Percentiles rank a stretch among this genome's conserved stretches.
Evolutionary conservation across 2,113 vertebrate species (phyloP).

Genomic region (Chlamydotis undulata): DNA sequence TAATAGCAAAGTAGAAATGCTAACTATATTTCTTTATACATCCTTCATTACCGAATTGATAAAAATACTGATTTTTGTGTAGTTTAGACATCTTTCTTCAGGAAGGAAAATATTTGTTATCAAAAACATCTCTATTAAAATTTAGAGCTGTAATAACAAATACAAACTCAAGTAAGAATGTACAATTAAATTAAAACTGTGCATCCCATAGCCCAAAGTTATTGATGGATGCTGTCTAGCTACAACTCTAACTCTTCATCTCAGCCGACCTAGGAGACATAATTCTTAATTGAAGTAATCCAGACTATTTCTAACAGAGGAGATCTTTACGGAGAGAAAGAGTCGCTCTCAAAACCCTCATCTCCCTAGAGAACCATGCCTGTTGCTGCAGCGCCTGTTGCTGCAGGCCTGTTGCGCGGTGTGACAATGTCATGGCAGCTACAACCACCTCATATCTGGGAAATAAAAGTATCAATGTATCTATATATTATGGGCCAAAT

Average conservation of each 20-base stretch:
- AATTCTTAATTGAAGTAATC: not conserved
- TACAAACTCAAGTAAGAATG: not conserved
- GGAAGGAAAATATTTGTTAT: not conserved
- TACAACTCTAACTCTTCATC: not conserved
- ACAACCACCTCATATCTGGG: not conserved
- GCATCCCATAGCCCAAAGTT: not conserved
- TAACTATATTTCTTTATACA: not conserved
- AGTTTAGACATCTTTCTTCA: not conserved
- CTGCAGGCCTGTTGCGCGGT: not conserved
- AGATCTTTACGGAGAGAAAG: not conserved
- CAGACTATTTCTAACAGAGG: not conserved
- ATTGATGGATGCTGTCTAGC: not conserved
- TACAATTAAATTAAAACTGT: not conserved
- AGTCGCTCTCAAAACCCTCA: not conserved
- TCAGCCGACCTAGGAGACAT: not conserved
- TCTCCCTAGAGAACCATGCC: not conserved
- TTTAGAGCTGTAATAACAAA: not conserved
- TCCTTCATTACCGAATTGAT: not conserved
- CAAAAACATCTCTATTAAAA: not conserved
- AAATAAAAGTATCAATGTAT: not conserved
- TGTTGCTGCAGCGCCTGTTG: not conserved
- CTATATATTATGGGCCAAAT: not conserved
- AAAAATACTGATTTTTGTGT: not conserved
- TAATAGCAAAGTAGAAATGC: not conserved
- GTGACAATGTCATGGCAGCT: not conserved